phyloP scores from a whole-genome alignment of 2,797 vertebrate genomes.

The Fundulus diaphanus region DNA sequence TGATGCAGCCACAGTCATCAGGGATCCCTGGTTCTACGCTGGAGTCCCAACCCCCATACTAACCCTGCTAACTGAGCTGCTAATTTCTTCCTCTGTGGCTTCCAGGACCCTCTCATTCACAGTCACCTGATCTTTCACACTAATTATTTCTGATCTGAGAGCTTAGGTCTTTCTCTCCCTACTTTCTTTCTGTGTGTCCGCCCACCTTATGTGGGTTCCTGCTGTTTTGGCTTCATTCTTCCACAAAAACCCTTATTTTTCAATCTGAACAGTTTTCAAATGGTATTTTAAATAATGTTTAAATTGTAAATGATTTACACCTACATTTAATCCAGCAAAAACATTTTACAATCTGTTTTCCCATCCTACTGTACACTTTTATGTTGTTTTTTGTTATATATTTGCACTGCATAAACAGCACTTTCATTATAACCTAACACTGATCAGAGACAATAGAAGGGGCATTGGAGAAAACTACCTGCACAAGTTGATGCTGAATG shows the following conservation, averaged over 20 bases:
- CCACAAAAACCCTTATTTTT: background rate
- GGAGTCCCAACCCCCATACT: slow-evolving; percentile 3
- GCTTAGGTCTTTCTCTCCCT: slow-evolving; percentile 1
- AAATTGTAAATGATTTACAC: background rate
- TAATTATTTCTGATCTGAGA: slow-evolving; percentile 33
- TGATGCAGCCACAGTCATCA: slow-evolving; percentile 40
- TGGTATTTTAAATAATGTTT: background rate
- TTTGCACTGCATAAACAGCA: no score
- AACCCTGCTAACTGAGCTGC: slow-evolving; percentile 24
- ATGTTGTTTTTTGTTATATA: no score
- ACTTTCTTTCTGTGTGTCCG: slow-evolving; percentile 6
- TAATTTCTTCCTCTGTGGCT: slow-evolving; percentile 36
- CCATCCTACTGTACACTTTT: no score
- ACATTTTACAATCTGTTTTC: no score
- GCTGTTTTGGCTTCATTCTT: background rate
- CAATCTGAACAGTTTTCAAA: background rate
- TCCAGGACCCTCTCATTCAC: slow-evolving; percentile 21
- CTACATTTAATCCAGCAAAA: no score
- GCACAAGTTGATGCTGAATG: no score
- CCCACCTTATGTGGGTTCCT: background rate
- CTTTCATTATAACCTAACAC: no score
- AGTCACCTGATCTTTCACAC: slow-evolving; percentile 34
- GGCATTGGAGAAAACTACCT: no score
- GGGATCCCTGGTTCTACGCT: slow-evolving; percentile 31
- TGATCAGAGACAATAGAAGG: no score